phyloP scores from a whole-genome alignment of 1,140 invertebrate species.

The Drosophila pruinosa region DNA sequence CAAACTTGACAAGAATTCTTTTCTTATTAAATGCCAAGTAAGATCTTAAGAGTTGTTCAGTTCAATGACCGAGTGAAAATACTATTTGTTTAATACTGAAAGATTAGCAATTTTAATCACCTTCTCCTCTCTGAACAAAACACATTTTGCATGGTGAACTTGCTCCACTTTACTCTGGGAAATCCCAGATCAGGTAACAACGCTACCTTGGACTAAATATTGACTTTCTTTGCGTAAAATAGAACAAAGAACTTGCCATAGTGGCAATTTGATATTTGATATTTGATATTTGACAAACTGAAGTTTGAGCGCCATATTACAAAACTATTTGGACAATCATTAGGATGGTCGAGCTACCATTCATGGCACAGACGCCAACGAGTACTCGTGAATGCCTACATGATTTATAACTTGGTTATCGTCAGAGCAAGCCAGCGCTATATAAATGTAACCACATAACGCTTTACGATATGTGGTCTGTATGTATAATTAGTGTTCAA shows the following conservation, averaged over 20 bases:
- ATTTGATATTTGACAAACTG: not conserved
- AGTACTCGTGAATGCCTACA: not conserved
- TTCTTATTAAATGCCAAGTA: no score
- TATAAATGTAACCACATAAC: constrained; percentile 24
- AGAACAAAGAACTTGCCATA: not conserved
- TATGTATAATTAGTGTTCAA: not conserved
- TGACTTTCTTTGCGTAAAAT: constrained; percentile 9
- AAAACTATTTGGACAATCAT: not conserved
- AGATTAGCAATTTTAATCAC: no score
- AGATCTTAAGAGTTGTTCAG: no score
- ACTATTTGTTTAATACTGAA: no score
- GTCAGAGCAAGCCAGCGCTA: not conserved
- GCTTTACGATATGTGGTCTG: not conserved
- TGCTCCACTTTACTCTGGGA: constrained; percentile 11
- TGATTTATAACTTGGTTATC: constrained; percentile 36
- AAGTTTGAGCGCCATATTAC: not conserved
- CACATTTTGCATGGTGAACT: constrained; percentile 8
- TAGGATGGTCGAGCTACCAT: constrained; percentile 4
- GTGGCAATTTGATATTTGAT: constrained; percentile 9
- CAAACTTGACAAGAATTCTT: no score
- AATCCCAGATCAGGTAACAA: not conserved
- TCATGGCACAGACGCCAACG: constrained; percentile 15
- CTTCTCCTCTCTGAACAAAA: not conserved
- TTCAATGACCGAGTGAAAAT: no score
- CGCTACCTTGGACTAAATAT: constrained; percentile 26